phyloP scores from a whole-genome alignment of 2,888 invertebrate species.

The Allolobophora icterica region DNA sequence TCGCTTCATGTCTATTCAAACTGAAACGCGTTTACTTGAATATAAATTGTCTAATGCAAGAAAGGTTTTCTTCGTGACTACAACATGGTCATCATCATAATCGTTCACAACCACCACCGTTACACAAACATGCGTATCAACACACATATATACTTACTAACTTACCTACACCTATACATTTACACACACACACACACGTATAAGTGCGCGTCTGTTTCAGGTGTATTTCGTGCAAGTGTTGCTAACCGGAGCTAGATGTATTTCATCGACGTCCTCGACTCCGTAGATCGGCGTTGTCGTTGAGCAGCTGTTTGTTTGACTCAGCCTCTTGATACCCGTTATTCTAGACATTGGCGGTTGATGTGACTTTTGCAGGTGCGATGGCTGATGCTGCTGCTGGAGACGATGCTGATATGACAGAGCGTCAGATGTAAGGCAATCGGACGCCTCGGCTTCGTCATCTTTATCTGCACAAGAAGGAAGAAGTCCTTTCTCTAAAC shows the following conservation, averaged over 20 bases:
- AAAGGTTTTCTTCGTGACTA: no score
- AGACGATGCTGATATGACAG: background rate
- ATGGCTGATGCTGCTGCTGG: background rate
- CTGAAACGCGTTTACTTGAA: no score
- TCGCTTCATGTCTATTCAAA: no score
- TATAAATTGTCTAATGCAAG: no score
- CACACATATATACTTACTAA: no score
- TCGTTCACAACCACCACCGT: no score
- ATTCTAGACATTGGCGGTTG: constrained; percentile 79
- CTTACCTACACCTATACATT: background rate
- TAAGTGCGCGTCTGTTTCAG: background rate
- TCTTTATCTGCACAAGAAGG: background rate
- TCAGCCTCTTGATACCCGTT: constrained; percentile 81
- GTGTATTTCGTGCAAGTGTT: background rate
- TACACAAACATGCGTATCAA: no score
- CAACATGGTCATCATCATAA: no score
- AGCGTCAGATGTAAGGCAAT: background rate
- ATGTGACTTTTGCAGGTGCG: background rate
- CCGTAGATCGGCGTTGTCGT: constrained; percentile 83
- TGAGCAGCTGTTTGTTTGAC: constrained; percentile 84
- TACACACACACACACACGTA: background rate
- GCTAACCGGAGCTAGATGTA: constrained; percentile 78
- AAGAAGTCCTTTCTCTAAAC: background rate
- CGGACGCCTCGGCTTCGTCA: constrained; percentile 12
- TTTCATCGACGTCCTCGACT: constrained; percentile 88